These are phyloP conservation scores for Penaeus monodon DNA, from an alignment of 2,888 invertebrate species.

Conservation along the genomic window DNA sequence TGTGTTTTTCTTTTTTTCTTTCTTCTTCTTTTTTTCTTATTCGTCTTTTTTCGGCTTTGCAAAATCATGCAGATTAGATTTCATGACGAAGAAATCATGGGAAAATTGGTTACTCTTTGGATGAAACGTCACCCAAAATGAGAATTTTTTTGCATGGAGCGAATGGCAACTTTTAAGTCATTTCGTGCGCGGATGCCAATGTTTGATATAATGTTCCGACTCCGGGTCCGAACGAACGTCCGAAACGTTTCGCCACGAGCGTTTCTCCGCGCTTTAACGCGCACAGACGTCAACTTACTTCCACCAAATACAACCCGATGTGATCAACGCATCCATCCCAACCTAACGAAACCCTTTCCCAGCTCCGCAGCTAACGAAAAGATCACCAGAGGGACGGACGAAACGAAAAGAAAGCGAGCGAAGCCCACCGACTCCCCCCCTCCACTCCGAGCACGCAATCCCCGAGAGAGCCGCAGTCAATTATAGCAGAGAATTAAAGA, in stretches of 20 bases:
- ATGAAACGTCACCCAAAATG: too few species aligned
- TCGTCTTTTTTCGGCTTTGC: too few species aligned
- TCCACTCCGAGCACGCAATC: conserved; percentile 35
- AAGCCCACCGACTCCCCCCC: background rate
- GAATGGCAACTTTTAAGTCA: conserved; percentile 61
- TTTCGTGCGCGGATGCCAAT: conserved; percentile 45
- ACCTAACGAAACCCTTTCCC: too few species aligned
- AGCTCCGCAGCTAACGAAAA: too few species aligned
- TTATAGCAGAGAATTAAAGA: conserved; percentile 60
- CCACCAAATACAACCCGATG: too few species aligned
- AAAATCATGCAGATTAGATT: too few species aligned
- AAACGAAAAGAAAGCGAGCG: conserved; percentile 5
- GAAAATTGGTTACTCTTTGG: too few species aligned
- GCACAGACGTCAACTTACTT: too few species aligned
- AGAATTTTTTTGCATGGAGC: conserved; percentile 35
- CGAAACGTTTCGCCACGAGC: background rate
- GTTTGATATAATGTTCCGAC: conserved; percentile 26
- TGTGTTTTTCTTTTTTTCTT: too few species aligned
- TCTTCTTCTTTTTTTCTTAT: too few species aligned
- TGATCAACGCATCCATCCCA: too few species aligned
- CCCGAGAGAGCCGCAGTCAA: conserved; percentile 56
- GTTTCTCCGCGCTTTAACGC: background rate
- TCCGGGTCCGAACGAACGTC: background rate
- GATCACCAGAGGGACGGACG: background rate
- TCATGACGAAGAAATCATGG: too few species aligned